These are phyloP conservation scores for Lepisosteus oculatus DNA, from an alignment of 2,113 vertebrate species.

Conservation along the genomic window DNA sequence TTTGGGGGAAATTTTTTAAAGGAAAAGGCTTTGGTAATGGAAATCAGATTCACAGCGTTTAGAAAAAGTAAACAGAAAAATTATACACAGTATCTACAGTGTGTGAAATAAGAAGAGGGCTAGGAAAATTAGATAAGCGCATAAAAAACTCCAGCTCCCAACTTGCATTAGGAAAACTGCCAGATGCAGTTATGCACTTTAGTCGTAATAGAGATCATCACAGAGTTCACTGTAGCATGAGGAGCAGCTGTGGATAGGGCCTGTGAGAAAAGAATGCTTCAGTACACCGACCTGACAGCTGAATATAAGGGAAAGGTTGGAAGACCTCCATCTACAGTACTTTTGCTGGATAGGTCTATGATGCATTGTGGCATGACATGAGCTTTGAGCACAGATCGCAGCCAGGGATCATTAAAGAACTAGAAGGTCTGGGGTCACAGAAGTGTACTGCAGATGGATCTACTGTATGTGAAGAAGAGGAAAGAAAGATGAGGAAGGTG, in stretches of 20 bases:
- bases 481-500: background rate
- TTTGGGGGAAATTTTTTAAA: too few species aligned
- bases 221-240: slow-evolving; percentile 9
- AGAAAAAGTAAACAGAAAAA: background rate
- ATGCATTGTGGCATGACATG: slow-evolving; percentile 27
- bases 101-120: background rate
- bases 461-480: too few species aligned
- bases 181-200: background rate
- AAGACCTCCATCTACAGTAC: slow-evolving; percentile 20
- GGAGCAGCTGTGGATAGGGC: slow-evolving; percentile 27
- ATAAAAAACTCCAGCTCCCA: background rate
- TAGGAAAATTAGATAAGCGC: too few species aligned
- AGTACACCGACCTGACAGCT: slow-evolving; percentile 35
- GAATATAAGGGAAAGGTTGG: slow-evolving; percentile 9
- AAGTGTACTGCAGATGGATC: too few species aligned
- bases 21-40: too few species aligned
- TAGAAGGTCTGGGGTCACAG: background rate
- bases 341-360: slow-evolving; percentile 32
- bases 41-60: too few species aligned
- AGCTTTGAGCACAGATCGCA: slow-evolving; percentile 13
- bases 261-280: slow-evolving; percentile 20
- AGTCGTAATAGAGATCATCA: background rate
- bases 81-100: background rate
- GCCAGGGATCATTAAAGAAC: slow-evolving; percentile 18
- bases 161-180: background rate